phyloP scores from a whole-genome alignment of 2,888 invertebrate genomes.

The Meandrusa payeni region DNA sequence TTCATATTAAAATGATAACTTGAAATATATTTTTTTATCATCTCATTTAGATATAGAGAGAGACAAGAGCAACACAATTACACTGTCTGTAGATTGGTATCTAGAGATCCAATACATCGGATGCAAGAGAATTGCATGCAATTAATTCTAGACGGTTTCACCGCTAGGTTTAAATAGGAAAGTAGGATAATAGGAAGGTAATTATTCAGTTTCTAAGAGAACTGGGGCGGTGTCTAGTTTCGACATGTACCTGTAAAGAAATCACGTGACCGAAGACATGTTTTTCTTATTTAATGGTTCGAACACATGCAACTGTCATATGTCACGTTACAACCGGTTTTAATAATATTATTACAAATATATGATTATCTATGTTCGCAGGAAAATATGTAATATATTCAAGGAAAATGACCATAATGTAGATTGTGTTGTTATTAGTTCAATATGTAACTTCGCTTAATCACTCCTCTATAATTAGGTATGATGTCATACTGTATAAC shows the following conservation, averaged over 20 bases:
- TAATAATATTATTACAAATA: too few relatives aligned
- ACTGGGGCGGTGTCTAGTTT: constrained; percentile 13
- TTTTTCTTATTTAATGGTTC: background rate
- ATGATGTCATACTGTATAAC: constrained; percentile 19
- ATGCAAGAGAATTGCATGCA: constrained; percentile 39
- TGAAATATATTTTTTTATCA: too few relatives aligned
- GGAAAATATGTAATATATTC: too few relatives aligned
- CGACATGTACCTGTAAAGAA: background rate
- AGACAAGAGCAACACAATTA: constrained; percentile 23
- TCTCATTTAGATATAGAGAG: constrained; percentile 14
- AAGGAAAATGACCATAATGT: too few relatives aligned
- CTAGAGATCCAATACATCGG: constrained; percentile 32
- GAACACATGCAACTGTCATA: background rate
- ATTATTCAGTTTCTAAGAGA: constrained; percentile 33
- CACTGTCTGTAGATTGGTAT: constrained; percentile 10
- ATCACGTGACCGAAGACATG: background rate
- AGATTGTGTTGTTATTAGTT: too few relatives aligned
- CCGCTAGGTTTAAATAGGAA: constrained; percentile 48
- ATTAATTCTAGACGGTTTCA: constrained; percentile 53
- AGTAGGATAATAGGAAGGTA: too few relatives aligned
- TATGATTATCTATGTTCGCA: too few relatives aligned
- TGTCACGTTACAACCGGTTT: too few relatives aligned
- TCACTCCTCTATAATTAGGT: constrained; percentile 13
- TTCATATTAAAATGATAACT: too few relatives aligned
- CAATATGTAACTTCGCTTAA: constrained; percentile 12